Evolutionary conservation across 2,888 invertebrate species (phyloP).

Genomic region (Dryococelus australis): DNA sequence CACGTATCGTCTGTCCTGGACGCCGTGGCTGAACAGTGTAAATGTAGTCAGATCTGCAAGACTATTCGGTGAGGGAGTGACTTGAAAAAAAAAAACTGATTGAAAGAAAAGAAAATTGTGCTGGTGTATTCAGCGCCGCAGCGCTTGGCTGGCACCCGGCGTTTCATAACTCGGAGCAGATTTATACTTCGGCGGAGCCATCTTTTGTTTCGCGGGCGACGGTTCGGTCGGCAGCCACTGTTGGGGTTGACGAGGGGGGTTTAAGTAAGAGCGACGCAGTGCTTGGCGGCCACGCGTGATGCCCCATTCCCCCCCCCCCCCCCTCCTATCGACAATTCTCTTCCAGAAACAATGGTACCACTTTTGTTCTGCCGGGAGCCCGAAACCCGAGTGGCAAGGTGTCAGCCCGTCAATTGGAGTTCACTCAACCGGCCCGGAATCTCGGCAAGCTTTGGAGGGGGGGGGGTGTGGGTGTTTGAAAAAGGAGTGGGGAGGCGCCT

Average conservation of each 20-base stretch:
- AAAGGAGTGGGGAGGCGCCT: not conserved
- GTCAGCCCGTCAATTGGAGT: constrained; percentile 16
- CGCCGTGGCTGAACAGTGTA: too few species aligned
- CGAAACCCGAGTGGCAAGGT: constrained; percentile 3
- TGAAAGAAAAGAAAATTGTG: not conserved
- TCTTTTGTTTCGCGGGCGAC: not conserved
- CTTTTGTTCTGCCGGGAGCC: not conserved
- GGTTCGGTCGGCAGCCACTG: not conserved
- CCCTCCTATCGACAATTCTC: too few species aligned
- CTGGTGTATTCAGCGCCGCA: not conserved
- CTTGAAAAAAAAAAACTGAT: not conserved
- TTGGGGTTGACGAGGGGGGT: not conserved
- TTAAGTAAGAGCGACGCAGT: not conserved
- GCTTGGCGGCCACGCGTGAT: not conserved
- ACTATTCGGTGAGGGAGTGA: too few species aligned
- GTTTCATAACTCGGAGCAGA: not conserved
- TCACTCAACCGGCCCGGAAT: not conserved
- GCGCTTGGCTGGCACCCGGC: not conserved
- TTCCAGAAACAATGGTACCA: not conserved
- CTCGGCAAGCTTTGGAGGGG: not conserved
- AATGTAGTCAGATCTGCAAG: too few species aligned
- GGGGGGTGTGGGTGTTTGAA: too few species aligned
- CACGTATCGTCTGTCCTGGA: too few species aligned
- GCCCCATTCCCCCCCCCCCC: too few species aligned
- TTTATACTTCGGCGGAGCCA: not conserved